A percentile compares a stretch with the other conserved stretches of the same genome.
Conservation (phyloP, 2,797 vertebrate genomes). For the Pelochelys cantorii region DNA sequence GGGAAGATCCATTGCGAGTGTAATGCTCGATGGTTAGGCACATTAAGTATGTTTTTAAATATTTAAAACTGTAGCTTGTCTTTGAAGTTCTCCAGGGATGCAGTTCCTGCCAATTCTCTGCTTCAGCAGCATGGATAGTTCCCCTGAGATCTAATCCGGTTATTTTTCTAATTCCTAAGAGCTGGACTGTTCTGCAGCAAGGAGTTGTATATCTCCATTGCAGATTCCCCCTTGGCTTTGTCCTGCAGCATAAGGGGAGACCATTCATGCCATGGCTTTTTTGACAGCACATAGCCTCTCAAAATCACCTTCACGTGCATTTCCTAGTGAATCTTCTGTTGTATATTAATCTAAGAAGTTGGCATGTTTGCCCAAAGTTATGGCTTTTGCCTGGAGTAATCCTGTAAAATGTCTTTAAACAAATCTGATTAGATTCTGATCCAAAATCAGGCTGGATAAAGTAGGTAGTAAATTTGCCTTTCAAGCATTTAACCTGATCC, state of each 20-base stretch:
- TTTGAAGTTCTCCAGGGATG: not conserved
- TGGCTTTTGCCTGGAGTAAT: not conserved
- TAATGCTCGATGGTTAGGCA: not conserved
- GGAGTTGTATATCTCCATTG: not conserved
- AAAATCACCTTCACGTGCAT: not conserved
- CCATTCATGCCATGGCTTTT: not conserved
- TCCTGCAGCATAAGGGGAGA: not conserved
- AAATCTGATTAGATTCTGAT: not conserved
- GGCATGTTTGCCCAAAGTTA: not conserved
- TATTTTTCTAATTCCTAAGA: not conserved
- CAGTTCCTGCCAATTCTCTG: not conserved
- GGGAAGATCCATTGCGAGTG: not conserved
- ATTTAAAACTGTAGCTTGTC: not conserved
- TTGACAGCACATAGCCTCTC: not conserved
- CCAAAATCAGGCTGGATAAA: not conserved
- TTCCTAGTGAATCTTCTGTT: not conserved
- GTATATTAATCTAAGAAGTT: not conserved
- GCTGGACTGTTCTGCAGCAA: not conserved
- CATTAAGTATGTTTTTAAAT: not conserved
- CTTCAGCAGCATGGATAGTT: not conserved
- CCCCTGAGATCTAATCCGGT: not conserved
- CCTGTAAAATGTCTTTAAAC: not conserved
- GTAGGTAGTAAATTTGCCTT: not conserved
- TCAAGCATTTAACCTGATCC: slow-evolving; percentile 1
- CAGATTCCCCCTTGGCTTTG: not conserved